Evolutionary conservation across 2,797 vertebrate genomes (phyloP).

Genomic region (Acipenser transmontanus): DNA sequence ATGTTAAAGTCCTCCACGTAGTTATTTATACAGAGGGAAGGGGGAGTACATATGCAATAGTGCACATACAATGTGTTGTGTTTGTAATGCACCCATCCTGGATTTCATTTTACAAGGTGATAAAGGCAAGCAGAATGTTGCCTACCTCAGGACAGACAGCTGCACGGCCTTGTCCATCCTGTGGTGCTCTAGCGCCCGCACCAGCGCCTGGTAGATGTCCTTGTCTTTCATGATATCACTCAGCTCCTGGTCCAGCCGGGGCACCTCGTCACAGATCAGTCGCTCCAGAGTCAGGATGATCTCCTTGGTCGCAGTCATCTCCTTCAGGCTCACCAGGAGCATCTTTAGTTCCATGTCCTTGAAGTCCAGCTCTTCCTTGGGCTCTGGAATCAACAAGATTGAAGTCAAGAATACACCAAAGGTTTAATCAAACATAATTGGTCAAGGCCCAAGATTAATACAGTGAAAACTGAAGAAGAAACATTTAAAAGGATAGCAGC

Average conservation of each 20-base stretch:
- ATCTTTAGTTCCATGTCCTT: conserved; percentile 58
- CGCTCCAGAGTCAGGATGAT: conserved; percentile 80
- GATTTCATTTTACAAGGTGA: too few species aligned
- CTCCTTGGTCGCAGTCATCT: conserved; percentile 61
- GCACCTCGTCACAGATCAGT: conserved; percentile 56
- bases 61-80: too few species aligned
- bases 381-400: conserved; percentile 25
- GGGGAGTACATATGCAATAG: too few species aligned
- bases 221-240: conserved; percentile 59
- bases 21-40: too few species aligned
- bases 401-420: neutral
- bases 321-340: conserved; percentile 63
- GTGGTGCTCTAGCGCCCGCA: conserved; percentile 74
- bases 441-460: too few species aligned
- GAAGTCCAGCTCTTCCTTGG: conserved; percentile 51
- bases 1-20: too few species aligned
- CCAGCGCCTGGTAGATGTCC: conserved; percentile 72
- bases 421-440: neutral
- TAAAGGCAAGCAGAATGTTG: neutral
- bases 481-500: too few species aligned
- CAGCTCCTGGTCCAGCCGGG: conserved; percentile 47
- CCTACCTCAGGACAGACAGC: conserved; percentile 71
- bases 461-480: too few species aligned
- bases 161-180: conserved; percentile 63
- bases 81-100: too few species aligned